These are phyloP conservation scores for Macropus fuliginosus DNA, from an alignment of 2,797 vertebrate genomes.

Conservation along the genomic window DNA sequence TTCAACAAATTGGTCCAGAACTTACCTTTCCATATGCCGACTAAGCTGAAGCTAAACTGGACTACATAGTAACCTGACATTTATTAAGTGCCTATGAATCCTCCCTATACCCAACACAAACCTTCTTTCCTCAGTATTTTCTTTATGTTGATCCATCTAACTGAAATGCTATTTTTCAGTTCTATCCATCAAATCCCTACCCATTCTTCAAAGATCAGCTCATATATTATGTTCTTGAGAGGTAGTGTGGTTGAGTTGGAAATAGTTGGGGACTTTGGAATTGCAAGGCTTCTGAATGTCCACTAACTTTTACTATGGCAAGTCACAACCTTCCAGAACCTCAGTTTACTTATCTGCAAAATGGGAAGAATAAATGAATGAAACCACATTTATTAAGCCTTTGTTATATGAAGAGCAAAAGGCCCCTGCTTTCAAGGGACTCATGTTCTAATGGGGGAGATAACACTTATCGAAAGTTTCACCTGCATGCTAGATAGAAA, in stretches of 20 bases:
- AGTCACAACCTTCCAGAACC: background rate
- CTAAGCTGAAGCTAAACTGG: background rate
- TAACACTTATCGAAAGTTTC: background rate
- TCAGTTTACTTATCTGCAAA: conserved; percentile 27
- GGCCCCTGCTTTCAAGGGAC: background rate
- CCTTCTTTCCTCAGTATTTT: background rate
- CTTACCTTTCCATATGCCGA: background rate
- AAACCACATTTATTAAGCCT: background rate
- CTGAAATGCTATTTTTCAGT: background rate
- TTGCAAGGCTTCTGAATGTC: background rate
- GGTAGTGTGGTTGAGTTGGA: background rate
- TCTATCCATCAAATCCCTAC: conserved; percentile 4
- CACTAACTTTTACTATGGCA: background rate
- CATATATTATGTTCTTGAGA: conserved; percentile 1
- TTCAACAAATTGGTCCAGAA: background rate
- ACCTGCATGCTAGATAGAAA: background rate
- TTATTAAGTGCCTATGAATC: background rate
- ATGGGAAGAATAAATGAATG: background rate
- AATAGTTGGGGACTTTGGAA: background rate
- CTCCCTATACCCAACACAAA: background rate
- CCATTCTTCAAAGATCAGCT: background rate
- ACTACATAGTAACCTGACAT: background rate
- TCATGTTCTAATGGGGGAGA: background rate
- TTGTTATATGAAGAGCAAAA: background rate
- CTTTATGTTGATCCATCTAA: background rate